Evolutionary conservation across 2,888 invertebrate species (phyloP).

Genomic region (Protonemura montana): DNA sequence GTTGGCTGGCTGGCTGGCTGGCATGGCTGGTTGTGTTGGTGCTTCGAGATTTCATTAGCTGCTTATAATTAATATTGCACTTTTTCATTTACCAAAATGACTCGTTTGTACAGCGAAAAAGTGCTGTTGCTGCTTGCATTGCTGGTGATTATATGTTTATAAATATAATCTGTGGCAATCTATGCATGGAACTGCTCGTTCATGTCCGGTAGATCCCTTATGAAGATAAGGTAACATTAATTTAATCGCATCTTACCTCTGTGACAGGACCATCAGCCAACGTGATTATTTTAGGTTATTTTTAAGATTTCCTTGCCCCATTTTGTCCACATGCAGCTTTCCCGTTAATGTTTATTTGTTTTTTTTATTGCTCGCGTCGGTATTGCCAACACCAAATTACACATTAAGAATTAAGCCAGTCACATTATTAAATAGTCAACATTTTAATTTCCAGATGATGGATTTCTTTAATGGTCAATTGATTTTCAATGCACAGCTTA

Average conservation of each 20-base stretch:
- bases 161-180: not conserved
- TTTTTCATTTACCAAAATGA: constrained; percentile 5
- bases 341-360: not conserved
- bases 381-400: too few species aligned
- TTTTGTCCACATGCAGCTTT: not conserved
- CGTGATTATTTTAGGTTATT: not conserved
- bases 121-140: not conserved
- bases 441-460: too few species aligned
- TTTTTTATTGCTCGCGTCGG: too few species aligned
- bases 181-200: not conserved
- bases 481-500: too few species aligned
- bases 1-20: too few species aligned
- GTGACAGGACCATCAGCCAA: not conserved
- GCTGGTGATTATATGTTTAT: not conserved
- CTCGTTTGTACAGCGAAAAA: not conserved
- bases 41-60: not conserved
- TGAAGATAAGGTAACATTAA: not conserved
- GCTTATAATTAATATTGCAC: not conserved
- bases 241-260: not conserved
- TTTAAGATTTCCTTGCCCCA: not conserved
- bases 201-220: not conserved
- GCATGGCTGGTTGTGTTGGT: too few species aligned
- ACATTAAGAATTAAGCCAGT: too few species aligned
- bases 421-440: too few species aligned
- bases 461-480: too few species aligned